phyloP scores from a whole-genome alignment of 2,888 invertebrate genomes.

The Atherix ibis region DNA sequence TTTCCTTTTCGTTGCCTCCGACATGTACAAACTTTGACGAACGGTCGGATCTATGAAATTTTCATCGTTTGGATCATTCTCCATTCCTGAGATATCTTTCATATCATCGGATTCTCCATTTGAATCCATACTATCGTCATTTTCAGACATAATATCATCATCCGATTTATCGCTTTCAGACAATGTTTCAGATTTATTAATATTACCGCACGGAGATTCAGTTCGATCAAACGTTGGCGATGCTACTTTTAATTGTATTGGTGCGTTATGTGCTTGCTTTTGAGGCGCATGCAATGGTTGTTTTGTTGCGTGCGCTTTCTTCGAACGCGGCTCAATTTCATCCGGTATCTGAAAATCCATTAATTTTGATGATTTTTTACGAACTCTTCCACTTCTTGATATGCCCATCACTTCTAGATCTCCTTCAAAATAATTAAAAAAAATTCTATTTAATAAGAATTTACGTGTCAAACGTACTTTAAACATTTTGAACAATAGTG shows the following conservation, averaged over 20 bases:
- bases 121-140: constrained; percentile 1
- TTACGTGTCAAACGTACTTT: too few relatives aligned
- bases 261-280: background rate
- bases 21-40: constrained; percentile 46
- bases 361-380: constrained; percentile 89
- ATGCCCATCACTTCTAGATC: constrained; percentile 74
- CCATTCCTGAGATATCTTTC: constrained; percentile 12
- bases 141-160: background rate
- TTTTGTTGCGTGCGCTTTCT: constrained; percentile 12
- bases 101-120: constrained; percentile 12
- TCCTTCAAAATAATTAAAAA: constrained; percentile 13
- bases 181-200: too few relatives aligned
- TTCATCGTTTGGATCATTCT: constrained; percentile 15
- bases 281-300: constrained; percentile 7
- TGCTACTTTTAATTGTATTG: background rate
- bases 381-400: constrained; percentile 75
- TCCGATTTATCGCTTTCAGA: background rate
- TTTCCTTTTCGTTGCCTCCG: constrained; percentile 64
- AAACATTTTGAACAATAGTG: too few relatives aligned
- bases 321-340: constrained; percentile 43
- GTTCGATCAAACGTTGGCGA: constrained; percentile 2
- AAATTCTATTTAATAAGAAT: background rate
- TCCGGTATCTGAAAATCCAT: constrained; percentile 87
- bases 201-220: background rate
- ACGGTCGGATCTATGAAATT: constrained; percentile 20